A percentile compares a stretch with the other conserved stretches of the same genome.
phyloP scores from a whole-genome alignment of 2,113 vertebrate species.

The Dromas ardeola region DNA sequence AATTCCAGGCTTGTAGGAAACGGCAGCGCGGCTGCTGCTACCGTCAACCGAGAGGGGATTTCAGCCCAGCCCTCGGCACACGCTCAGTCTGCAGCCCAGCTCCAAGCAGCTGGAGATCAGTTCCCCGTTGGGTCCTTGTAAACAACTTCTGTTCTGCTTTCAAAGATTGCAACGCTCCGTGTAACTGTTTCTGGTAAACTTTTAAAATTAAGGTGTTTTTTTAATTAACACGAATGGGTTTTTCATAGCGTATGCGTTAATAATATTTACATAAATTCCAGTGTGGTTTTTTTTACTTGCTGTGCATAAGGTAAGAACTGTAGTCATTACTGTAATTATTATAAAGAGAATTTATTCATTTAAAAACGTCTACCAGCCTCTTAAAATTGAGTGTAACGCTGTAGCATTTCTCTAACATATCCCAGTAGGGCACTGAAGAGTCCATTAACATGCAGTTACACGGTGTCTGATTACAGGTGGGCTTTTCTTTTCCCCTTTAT shows the following conservation, averaged over 20 bases:
- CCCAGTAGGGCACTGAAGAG: background rate
- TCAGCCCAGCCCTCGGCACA: background rate
- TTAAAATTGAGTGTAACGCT: background rate
- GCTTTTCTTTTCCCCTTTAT: constrained; percentile 23
- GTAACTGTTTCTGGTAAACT: constrained; percentile 14
- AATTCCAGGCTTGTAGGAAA: background rate
- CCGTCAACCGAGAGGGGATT: background rate
- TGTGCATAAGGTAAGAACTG: constrained; percentile 18
- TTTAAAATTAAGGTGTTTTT: background rate
- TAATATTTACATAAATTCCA: background rate
- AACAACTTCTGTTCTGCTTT: constrained; percentile 11
- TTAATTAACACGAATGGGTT: constrained; percentile 17
- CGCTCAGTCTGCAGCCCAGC: background rate
- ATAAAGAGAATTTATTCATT: constrained; percentile 63
- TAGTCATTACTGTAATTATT: constrained; percentile 29
- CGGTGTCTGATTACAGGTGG: constrained; percentile 47
- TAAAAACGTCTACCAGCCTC: background rate
- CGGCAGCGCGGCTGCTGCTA: background rate
- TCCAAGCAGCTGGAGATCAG: background rate
- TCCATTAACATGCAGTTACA: background rate
- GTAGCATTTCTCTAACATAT: background rate
- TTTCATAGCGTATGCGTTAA: background rate
- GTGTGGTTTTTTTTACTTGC: constrained; percentile 24
- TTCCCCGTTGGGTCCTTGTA: background rate
- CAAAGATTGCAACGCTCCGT: background rate